phyloP scores from a whole-genome alignment of 2,797 vertebrate genomes.

The Atherinosoma microstoma region DNA sequence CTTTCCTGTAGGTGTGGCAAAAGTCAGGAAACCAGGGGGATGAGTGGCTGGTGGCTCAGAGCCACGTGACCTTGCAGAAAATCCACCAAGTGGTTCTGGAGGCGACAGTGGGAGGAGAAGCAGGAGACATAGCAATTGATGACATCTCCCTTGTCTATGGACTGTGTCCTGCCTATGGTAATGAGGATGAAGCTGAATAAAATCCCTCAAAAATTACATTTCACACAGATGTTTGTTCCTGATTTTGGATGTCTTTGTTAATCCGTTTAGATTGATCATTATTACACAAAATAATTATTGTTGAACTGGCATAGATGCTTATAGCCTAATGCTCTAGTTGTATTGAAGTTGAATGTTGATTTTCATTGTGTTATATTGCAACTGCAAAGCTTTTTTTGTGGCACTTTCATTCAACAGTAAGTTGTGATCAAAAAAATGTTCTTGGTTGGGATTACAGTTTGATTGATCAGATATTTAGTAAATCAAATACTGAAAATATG shows the following conservation, averaged over 20 bases:
- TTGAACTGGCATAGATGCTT: too few species aligned
- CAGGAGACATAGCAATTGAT: slow-evolving; percentile 82
- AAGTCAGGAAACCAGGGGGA: slow-evolving; percentile 75
- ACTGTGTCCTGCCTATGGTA: slow-evolving; percentile 77
- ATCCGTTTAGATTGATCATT: background rate
- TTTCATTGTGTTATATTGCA: too few species aligned
- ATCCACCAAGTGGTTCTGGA: slow-evolving; percentile 82
- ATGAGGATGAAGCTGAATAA: slow-evolving; percentile 13
- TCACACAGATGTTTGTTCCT: background rate
- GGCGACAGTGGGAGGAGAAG: slow-evolving; percentile 77
- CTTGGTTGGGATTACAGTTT: too few species aligned
- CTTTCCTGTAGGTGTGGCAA: slow-evolving; percentile 84
- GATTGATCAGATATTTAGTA: too few species aligned
- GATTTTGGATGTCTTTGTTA: background rate
- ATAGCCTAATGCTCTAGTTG: too few species aligned
- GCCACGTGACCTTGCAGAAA: slow-evolving; percentile 69
- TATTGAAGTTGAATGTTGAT: too few species aligned
- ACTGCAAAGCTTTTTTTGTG: too few species aligned
- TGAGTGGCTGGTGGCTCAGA: slow-evolving; percentile 76
- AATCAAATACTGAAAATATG: too few species aligned
- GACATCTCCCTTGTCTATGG: slow-evolving; percentile 75
- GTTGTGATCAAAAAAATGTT: too few species aligned
- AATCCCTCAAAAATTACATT: background rate
- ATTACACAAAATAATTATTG: background rate
- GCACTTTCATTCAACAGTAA: too few species aligned